A percentile compares a stretch with the other conserved stretches of the same genome.
Evolutionary conservation across 2,797 vertebrate genomes (phyloP).

Genomic region (Leptodactylus fallax): DNA sequence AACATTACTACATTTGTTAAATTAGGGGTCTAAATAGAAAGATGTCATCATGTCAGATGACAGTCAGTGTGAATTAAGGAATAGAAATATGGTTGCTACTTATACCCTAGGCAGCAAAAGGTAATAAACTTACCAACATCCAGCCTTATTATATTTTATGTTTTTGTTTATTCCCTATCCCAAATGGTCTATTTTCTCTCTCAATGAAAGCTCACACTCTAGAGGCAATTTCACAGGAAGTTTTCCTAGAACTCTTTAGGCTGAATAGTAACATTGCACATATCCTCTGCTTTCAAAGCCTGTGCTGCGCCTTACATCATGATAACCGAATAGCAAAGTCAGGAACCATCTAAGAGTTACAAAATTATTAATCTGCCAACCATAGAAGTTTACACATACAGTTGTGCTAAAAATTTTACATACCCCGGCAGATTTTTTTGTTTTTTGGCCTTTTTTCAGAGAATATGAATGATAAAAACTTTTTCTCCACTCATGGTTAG

Average conservation of each 20-base stretch:
- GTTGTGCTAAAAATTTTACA: no score
- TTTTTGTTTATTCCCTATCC: neutral
- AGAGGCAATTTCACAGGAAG: neutral
- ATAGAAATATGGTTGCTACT: neutral
- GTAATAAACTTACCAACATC: neutral
- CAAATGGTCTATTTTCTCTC: neutral
- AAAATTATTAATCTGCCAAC: no score
- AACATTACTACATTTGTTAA: neutral
- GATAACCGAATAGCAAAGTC: no score
- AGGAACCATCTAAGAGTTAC: no score
- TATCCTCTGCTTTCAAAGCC: neutral
- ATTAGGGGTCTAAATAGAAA: neutral
- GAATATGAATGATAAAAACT: no score
- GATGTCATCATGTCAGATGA: neutral
- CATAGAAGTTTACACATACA: no score
- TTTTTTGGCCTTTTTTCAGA: no score
- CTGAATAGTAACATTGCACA: neutral
- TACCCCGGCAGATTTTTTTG: no score
- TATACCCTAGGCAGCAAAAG: neutral
- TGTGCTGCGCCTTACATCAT: neutral
- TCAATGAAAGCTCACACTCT: neutral
- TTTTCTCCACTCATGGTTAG: no score
- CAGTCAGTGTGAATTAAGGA: neutral
- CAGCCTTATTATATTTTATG: constrained; percentile 22
- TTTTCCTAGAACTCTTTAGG: neutral